Percentiles rank a stretch among this genome's conserved stretches.
phyloP scores from a whole-genome alignment of 2,888 invertebrate species.

The Sinodicranocentrus sp. region DNA sequence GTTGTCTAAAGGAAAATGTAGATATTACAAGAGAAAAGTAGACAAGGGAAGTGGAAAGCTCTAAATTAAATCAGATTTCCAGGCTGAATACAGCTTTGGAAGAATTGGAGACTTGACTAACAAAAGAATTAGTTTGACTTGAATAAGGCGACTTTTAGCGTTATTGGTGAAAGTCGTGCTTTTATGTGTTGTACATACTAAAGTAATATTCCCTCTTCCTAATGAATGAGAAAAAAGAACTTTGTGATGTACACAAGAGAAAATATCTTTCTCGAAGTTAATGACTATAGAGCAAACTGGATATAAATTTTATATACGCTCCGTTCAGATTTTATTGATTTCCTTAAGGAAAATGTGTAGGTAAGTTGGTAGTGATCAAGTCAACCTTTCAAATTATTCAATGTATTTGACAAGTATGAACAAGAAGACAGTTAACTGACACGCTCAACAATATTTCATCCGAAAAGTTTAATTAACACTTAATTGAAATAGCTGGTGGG shows the following conservation, averaged over 20 bases:
- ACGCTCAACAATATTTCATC: conserved; percentile 32
- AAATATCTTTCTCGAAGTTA: no score
- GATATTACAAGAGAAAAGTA: neutral
- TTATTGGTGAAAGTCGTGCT: conserved; percentile 21
- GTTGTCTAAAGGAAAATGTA: no score
- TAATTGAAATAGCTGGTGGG: conserved; percentile 44
- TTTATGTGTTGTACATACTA: conserved; percentile 15
- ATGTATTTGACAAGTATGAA: conserved; percentile 18
- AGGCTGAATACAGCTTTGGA: conserved; percentile 26
- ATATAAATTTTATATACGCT: no score
- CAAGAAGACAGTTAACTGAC: conserved; percentile 28
- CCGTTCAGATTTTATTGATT: no score
- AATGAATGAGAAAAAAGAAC: conserved; percentile 36
- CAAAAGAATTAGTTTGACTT: conserved; percentile 45
- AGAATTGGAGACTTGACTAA: conserved; percentile 30
- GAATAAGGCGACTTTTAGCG: conserved; percentile 14
- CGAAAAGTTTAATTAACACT: conserved; percentile 58
- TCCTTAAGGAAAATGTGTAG: no score
- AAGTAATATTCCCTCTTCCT: neutral
- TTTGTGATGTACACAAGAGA: no score
- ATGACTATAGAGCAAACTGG: no score
- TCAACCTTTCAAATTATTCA: conserved; percentile 1
- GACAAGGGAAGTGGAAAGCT: conserved; percentile 2
- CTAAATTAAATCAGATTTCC: conserved; percentile 59
- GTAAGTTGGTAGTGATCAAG: no score